Conservation (phyloP, 37 sponge, comb jelly and placozoan species). For the Haliclona indistincta region DNA sequence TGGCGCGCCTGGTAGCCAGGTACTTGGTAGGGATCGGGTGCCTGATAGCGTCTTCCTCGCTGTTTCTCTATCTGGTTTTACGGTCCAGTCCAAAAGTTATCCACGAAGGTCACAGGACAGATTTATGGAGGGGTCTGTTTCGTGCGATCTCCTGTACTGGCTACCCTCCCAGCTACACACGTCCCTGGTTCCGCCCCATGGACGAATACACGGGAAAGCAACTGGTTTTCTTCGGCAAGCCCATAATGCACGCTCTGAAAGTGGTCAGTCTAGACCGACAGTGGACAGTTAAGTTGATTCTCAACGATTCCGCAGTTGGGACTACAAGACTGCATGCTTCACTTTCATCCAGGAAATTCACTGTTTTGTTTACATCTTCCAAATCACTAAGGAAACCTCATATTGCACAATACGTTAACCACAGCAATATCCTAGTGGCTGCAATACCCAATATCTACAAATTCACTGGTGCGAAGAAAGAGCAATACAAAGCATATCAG, state of each 20-base stretch:
- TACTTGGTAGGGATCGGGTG: too few species aligned
- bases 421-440: constrained; percentile 33
- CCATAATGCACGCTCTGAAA: constrained; percentile 41
- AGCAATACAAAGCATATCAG: constrained; percentile 52
- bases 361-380: constrained; percentile 41
- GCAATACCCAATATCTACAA: constrained; percentile 48
- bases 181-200: background rate
- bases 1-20: too few species aligned
- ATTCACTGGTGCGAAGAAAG: constrained; percentile 69
- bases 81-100: too few species aligned
- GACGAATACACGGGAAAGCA: background rate
- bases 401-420: constrained; percentile 17
- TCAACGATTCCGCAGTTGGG: constrained; percentile 9
- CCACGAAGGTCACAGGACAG: too few species aligned
- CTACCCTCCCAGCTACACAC: background rate
- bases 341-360: background rate
- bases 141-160: too few species aligned
- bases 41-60: too few species aligned
- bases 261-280: background rate
- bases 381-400: constrained; percentile 1
- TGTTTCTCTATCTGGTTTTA: too few species aligned
- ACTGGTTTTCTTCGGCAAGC: constrained; percentile 52
- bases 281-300: constrained; percentile 42
- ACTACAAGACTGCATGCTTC: background rate
- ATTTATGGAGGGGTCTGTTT: too few species aligned